These are phyloP conservation scores for Trogon surrucura DNA, from an alignment of 2,113 vertebrate species.

Conservation along the genomic window DNA sequence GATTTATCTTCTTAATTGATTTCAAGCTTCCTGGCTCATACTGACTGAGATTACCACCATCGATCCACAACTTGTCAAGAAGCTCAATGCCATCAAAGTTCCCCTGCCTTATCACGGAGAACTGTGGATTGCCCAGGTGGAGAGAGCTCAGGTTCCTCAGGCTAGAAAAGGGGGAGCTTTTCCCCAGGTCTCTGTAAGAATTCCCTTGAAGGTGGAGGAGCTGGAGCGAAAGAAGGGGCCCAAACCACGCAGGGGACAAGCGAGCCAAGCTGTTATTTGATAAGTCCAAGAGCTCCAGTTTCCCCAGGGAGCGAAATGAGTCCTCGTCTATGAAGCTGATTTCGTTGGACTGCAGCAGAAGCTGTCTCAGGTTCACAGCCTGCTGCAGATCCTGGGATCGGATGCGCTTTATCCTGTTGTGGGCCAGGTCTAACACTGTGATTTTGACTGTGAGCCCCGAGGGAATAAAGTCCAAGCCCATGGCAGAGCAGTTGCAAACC, in stretches of 20 bases:
- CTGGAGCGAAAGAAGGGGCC: conserved; percentile 73
- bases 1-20: no score
- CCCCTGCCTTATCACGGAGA: conserved; percentile 53
- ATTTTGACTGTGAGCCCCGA: conserved; percentile 19
- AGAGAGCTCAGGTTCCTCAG: conserved; percentile 73
- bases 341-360: conserved; percentile 72
- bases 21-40: no score
- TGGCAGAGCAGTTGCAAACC: conserved; percentile 71
- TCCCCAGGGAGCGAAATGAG: conserved; percentile 69
- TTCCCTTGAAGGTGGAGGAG: conserved; percentile 79
- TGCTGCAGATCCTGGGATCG: conserved; percentile 63
- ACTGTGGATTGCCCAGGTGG: conserved; percentile 65
- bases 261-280: conserved; percentile 76
- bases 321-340: conserved; percentile 73
- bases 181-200: conserved; percentile 73
- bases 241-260: conserved; percentile 80
- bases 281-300: conserved; percentile 81
- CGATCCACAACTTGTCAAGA: conserved; percentile 75
- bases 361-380: conserved; percentile 64
- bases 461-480: conserved; percentile 66
- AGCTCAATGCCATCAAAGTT: conserved; percentile 75
- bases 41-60: no score
- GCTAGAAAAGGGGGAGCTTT: conserved; percentile 68
- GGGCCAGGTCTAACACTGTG: conserved; percentile 73
- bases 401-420: conserved; percentile 75